Base-by-base conservation (phyloP, 2,113 vertebrate genomes). In the Dromaius novaehollandiae region DNA sequence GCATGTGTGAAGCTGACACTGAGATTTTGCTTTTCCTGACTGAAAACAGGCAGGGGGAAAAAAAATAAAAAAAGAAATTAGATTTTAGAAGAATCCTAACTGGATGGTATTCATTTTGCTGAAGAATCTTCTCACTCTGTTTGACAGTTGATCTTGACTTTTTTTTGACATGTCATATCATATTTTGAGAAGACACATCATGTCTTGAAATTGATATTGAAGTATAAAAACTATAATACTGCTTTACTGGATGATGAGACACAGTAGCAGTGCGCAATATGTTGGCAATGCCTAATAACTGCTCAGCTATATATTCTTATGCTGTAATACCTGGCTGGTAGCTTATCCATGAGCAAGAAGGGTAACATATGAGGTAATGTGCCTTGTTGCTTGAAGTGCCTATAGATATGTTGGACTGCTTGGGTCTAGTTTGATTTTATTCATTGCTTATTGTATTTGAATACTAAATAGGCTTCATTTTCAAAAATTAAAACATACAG, bases 61-160 rank as follows among this genome's bases (percentile, higher is more conserved):
- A 74, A 46, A 48, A 21, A 44, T n/a, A 60, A 56, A 48, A 1
- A 16, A 77, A 13, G 25, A 60, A 84, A 83, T 32, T 38, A 87
- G 46, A 70, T 90, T 94, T 91, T 77, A 60, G 87, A 82, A 89
- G 90, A 71, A 53, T 73, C 30, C 28, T 89, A 74, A 82, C n/a
- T 95, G 58, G 6, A 50, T 58, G 77, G 9, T 65, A 19, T 48
- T 84, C 13, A 7, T 89, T 94, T 92, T 61, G 34, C 36, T 82
- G 58, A 84, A 61, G 75, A 80, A 75, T 82, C 55, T 56, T 92
- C 14, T 73, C 76, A 6, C 19, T 84, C 51, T 13, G 4, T 88
- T 94, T 85, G 48, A 56, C 14, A 55, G 81, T 71, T 94, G 50
- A 92, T 89, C 88, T 90, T 90, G 69, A 61, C 48, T 86, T 95